phyloP scores from a whole-genome alignment of 2,113 vertebrate genomes.

The Calyptommatus sinebrachiatus region DNA sequence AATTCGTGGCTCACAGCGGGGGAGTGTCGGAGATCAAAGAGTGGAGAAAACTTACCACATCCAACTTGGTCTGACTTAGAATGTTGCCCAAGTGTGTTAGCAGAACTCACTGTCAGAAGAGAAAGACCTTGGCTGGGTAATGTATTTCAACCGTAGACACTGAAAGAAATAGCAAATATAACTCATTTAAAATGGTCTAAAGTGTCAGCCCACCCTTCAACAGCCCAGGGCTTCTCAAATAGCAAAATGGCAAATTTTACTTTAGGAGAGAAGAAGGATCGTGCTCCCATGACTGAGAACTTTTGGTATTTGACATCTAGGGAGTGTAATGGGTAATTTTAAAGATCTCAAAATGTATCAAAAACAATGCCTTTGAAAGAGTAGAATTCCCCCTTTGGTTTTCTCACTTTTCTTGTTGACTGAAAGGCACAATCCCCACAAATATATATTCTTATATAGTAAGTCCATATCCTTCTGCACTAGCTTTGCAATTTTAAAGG shows the following conservation, averaged over 20 bases:
- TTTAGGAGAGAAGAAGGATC: conserved; percentile 19
- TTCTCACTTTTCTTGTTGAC: conserved; percentile 15
- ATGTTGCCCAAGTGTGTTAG: conserved; percentile 22
- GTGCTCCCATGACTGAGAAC: conserved; percentile 2
- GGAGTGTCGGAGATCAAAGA: conserved; percentile 11
- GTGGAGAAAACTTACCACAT: conserved; percentile 26
- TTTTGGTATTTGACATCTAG: background rate
- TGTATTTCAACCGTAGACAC: conserved; percentile 37
- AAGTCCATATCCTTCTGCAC: background rate
- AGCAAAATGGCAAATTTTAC: conserved; percentile 39
- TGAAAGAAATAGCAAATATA: conserved; percentile 45
- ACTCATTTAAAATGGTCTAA: conserved; percentile 50
- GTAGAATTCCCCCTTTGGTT: conserved; percentile 12
- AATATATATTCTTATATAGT: background rate
- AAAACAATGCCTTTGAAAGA: background rate
- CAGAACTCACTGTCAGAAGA: background rate
- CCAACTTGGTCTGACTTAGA: conserved; percentile 27
- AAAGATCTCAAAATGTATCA: background rate
- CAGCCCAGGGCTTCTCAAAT: conserved; percentile 23
- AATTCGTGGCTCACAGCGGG: conserved; percentile 33
- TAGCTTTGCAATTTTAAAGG: conserved; percentile 34
- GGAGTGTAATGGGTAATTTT: conserved; percentile 20
- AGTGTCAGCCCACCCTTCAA: conserved; percentile 39
- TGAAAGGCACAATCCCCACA: conserved; percentile 1
- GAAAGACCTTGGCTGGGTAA: conserved; percentile 21